These are phyloP conservation scores for Tetragnatha montana DNA, from an alignment of 2,888 invertebrate species.

Conservation along the genomic window DNA sequence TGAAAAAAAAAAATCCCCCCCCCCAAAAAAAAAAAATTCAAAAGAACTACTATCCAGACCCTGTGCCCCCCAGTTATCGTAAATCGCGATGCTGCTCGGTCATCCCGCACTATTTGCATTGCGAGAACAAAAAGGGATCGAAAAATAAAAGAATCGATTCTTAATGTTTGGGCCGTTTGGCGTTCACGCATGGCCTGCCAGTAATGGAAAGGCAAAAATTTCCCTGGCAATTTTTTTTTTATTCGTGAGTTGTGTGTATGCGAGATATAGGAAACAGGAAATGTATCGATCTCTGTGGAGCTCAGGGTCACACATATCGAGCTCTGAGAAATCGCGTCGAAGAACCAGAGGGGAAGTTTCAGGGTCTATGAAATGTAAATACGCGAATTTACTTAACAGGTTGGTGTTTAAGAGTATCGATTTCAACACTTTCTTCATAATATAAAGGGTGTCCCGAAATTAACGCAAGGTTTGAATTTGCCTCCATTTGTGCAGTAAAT, in stretches of 20 bases:
- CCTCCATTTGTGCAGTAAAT: no score
- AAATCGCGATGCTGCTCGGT: slow-evolving; percentile 28
- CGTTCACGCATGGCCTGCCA: slow-evolving; percentile 46
- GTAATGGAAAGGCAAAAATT: slow-evolving; percentile 62
- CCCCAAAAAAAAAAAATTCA: no score
- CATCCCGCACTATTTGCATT: slow-evolving; percentile 28
- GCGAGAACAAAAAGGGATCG: slow-evolving; percentile 8
- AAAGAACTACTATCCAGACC: no score
- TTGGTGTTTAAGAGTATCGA: background rate
- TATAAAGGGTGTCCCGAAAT: no score
- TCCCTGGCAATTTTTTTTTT: slow-evolving; percentile 33
- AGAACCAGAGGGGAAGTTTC: slow-evolving; percentile 27
- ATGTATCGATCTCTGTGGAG: slow-evolving; percentile 33
- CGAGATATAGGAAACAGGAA: slow-evolving; percentile 29
- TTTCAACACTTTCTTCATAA: no score
- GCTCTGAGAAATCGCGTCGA: slow-evolving; percentile 38
- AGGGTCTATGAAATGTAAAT: background rate
- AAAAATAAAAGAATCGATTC: slow-evolving; percentile 45
- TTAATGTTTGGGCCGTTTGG: slow-evolving; percentile 56
- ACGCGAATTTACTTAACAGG: background rate
- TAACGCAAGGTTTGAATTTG: no score
- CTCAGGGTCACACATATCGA: slow-evolving; percentile 2
- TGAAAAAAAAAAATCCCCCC: no score
- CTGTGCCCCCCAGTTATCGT: background rate
- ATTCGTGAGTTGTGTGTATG: background rate